Conservation (phyloP, 2,113 vertebrate species). For the Nansenia antarctica region DNA sequence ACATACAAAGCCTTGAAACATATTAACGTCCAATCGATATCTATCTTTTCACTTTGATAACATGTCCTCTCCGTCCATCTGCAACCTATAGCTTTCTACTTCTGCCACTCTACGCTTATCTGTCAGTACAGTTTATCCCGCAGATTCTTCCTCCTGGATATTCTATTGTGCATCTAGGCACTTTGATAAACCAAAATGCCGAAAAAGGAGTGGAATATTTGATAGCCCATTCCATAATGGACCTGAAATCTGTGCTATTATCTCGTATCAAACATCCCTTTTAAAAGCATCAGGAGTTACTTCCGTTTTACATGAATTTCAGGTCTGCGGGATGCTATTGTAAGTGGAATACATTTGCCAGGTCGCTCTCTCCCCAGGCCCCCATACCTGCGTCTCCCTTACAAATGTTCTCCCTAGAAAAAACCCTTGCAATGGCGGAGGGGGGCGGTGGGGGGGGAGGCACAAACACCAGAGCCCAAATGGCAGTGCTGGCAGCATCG, state of each 20-base stretch:
- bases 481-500: conserved; percentile 38
- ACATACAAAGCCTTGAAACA: no score
- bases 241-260: conserved; percentile 72
- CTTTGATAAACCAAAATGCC: conserved; percentile 50
- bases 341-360: conserved; percentile 69
- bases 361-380: conserved; percentile 46
- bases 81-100: conserved; percentile 1
- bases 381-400: conserved; percentile 34
- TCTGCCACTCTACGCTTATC: conserved; percentile 34
- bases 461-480: conserved; percentile 45
- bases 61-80: neutral
- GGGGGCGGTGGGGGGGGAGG: conserved; percentile 50
- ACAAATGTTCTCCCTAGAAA: conserved; percentile 13
- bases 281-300: conserved; percentile 63
- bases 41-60: neutral
- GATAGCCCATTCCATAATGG: conserved; percentile 69
- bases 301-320: conserved; percentile 71
- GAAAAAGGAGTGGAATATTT: conserved; percentile 65
- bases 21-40: neutral
- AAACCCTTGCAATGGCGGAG: conserved; percentile 21
- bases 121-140: conserved; percentile 11
- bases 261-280: conserved; percentile 67
- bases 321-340: conserved; percentile 49
- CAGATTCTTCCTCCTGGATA: conserved; percentile 35
- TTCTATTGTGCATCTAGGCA: conserved; percentile 39